Evolutionary conservation across 2,888 invertebrate species (phyloP).

Genomic region (Norana najaformis): DNA sequence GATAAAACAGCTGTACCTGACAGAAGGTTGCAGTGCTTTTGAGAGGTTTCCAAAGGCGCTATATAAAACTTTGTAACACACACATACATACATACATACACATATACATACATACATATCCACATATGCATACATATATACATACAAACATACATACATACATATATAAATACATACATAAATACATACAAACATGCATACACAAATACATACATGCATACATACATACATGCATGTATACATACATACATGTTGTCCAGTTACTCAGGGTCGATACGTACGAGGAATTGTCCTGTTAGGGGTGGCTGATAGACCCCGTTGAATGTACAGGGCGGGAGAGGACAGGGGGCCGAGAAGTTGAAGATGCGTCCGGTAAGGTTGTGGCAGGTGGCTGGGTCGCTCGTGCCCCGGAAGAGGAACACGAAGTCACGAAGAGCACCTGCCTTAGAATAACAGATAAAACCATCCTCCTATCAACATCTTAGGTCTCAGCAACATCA

Average conservation of each 20-base stretch:
- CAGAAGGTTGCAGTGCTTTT: no score
- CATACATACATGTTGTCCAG: not conserved
- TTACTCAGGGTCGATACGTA: slow-evolving; percentile 46
- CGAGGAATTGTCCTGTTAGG: slow-evolving; percentile 55
- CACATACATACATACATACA: no score
- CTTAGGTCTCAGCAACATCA: not conserved
- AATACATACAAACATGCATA: no score
- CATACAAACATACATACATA: no score
- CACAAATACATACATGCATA: no score
- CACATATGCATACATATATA: no score
- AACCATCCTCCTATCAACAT: not conserved
- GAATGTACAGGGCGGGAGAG: slow-evolving; percentile 50
- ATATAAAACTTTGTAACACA: no score
- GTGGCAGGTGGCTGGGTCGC: slow-evolving; percentile 51
- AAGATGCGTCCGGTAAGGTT: slow-evolving; percentile 49
- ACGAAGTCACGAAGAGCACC: not conserved
- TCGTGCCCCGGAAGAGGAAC: slow-evolving; percentile 52
- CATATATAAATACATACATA: no score
- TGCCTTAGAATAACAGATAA: not conserved
- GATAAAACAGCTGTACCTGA: no score
- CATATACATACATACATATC: no score
- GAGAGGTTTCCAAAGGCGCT: no score
- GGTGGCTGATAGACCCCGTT: slow-evolving; percentile 54
- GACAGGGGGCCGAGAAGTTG: slow-evolving; percentile 50
- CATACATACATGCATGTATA: no score